Evolutionary conservation across 2,113 vertebrate species (phyloP).

Genomic region (Orthonyx spaldingii): DNA sequence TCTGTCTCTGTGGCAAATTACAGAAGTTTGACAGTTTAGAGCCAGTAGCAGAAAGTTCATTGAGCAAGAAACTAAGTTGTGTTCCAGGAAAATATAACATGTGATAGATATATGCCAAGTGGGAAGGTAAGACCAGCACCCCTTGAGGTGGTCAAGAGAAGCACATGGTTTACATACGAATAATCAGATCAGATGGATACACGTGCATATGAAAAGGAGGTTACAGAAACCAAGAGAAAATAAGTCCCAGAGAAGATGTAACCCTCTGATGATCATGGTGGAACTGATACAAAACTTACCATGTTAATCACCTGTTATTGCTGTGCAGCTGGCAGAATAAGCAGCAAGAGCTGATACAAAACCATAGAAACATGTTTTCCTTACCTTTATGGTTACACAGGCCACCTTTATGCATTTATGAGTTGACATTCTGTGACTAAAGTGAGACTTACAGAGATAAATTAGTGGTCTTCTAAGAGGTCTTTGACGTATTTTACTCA

Average conservation of each 20-base stretch:
- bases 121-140: not conserved
- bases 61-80: not conserved
- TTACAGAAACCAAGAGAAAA: not conserved
- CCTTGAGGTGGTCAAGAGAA: not conserved
- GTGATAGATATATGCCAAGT: not conserved
- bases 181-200: not conserved
- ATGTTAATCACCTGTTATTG: not conserved
- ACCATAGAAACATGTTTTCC: not conserved
- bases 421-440: not conserved
- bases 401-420: not conserved
- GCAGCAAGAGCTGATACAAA: not conserved
- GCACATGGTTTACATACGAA: not conserved
- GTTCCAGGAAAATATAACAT: not conserved
- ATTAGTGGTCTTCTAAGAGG: not conserved
- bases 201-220: not conserved
- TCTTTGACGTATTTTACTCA: not conserved
- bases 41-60: not conserved
- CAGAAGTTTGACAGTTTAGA: not conserved
- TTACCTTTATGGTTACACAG: not conserved
- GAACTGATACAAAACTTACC: not conserved
- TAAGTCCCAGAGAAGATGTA: not conserved
- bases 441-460: not conserved
- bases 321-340: not conserved
- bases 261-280: rapidly evolving
- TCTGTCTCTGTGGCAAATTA: not conserved